phyloP scores from a whole-genome alignment of 2,113 vertebrate species.

The Hemichromis elongatus region DNA sequence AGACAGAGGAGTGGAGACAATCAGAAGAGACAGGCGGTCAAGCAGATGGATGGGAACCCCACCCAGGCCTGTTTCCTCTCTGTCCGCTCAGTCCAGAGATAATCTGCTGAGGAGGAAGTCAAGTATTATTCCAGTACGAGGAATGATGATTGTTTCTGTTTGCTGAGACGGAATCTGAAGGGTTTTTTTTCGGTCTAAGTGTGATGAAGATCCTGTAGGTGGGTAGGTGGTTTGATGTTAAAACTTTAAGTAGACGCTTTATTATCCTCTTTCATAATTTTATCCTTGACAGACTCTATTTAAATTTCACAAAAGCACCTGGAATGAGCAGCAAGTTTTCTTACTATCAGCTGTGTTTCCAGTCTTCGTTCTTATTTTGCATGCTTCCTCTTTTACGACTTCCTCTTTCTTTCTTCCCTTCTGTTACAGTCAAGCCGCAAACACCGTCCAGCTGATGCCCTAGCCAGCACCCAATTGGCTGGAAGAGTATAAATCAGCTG shows the following conservation, averaged over 20 bases:
- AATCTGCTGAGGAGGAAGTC: constrained; percentile 40
- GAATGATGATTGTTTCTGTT: not conserved
- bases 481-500: not conserved
- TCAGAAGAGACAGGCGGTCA: constrained; percentile 15
- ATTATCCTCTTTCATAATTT: not conserved
- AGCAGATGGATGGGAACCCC: constrained; percentile 53
- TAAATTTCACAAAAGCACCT: not conserved
- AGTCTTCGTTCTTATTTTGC: not conserved
- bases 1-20: constrained; percentile 11
- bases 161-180: not conserved
- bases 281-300: not conserved
- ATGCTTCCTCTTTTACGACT: constrained; percentile 23
- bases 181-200: not conserved
- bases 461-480: not conserved
- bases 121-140: constrained; percentile 23
- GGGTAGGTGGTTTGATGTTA: not conserved
- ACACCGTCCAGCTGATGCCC: not conserved
- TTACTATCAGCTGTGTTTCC: not conserved
- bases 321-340: not conserved
- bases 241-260: not conserved
- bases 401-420: constrained; percentile 25
- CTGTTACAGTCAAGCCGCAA: constrained; percentile 20
- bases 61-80: constrained; percentile 36
- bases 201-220: not conserved
- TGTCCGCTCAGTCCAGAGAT: constrained; percentile 17